phyloP scores from a whole-genome alignment of 2,888 invertebrate genomes.

The Aspidiotus rigidus region DNA sequence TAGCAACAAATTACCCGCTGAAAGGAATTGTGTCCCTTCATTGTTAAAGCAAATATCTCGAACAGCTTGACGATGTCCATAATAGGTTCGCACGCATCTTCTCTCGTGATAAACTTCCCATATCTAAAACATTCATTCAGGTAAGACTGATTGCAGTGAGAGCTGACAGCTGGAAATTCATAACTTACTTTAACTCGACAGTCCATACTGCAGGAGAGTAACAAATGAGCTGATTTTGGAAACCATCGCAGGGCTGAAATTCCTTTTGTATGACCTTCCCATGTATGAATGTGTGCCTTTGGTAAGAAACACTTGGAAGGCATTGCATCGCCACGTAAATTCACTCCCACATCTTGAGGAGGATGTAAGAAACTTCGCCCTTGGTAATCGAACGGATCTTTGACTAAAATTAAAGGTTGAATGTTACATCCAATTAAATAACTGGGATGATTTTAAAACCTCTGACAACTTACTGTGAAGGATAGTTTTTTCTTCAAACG shows the following conservation, averaged over 20 bases:
- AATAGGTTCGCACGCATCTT: conserved; percentile 85
- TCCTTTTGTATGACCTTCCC: conserved; percentile 95
- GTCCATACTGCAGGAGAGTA: conserved; percentile 95
- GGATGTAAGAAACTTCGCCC: conserved; percentile 88
- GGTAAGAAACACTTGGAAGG: conserved; percentile 94
- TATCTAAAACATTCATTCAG: conserved; percentile 50
- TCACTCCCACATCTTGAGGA: conserved; percentile 86
- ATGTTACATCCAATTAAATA: no score
- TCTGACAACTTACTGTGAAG: conserved; percentile 63
- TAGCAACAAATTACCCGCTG: conserved; percentile 60
- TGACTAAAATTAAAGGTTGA: conserved; percentile 54
- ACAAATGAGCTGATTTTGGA: conserved; percentile 84
- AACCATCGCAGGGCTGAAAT: conserved; percentile 92
- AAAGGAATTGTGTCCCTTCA: conserved; percentile 81
- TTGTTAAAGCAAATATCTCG: conserved; percentile 94
- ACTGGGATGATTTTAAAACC: conserved; percentile 3
- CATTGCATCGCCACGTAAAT: conserved; percentile 72
- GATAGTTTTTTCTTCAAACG: conserved; percentile 88
- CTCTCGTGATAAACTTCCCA: conserved; percentile 98
- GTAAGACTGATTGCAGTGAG: conserved; percentile 5
- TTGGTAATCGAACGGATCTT: conserved; percentile 90
- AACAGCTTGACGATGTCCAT: conserved; percentile 94
- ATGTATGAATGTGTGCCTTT: conserved; percentile 89
- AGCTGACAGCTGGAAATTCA: not conserved
- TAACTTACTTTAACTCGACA: conserved; percentile 72